Percentiles rank a stretch among this genome's conserved stretches.
Conservation (phyloP, 1,140 invertebrate genomes). For the Cotesia chilonis region DNA sequence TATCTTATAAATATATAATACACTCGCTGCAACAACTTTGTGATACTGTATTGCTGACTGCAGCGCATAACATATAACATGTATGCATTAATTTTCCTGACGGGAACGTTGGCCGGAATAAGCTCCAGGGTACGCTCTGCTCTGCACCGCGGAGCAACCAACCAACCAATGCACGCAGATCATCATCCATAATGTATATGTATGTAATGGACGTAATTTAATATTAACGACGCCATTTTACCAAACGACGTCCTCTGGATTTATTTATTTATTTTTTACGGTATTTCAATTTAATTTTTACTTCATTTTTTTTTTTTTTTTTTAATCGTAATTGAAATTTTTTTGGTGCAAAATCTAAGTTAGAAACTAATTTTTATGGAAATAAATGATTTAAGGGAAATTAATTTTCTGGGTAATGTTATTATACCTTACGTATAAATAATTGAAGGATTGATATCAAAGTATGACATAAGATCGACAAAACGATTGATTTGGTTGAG, state of each 20-base stretch:
- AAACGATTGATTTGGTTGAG: no score
- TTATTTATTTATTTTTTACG: constrained; percentile 48
- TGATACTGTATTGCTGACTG: not conserved
- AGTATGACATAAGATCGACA: no score
- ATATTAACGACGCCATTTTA: constrained; percentile 66
- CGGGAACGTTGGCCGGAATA: not conserved
- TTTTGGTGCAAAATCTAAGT: no score
- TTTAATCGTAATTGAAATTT: not conserved
- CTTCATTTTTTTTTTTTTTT: constrained; percentile 29
- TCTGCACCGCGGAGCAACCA: not conserved
- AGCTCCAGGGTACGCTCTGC: constrained; percentile 12
- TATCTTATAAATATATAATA: no score
- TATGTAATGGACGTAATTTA: constrained; percentile 63
- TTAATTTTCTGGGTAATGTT: no score
- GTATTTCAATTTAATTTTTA: constrained; percentile 17
- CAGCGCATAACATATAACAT: constrained; percentile 21
- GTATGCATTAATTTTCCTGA: not conserved
- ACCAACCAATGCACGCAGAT: constrained; percentile 27
- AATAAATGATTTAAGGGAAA: no score
- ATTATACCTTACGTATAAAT: no score
- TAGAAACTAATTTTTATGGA: no score
- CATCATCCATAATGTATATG: constrained; percentile 40
- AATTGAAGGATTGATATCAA: no score
- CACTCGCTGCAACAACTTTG: not conserved
- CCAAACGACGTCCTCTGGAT: constrained; percentile 59